Evolutionary conservation across 2,888 invertebrate genomes (phyloP).

Genomic region (Oligia latruncula): DNA sequence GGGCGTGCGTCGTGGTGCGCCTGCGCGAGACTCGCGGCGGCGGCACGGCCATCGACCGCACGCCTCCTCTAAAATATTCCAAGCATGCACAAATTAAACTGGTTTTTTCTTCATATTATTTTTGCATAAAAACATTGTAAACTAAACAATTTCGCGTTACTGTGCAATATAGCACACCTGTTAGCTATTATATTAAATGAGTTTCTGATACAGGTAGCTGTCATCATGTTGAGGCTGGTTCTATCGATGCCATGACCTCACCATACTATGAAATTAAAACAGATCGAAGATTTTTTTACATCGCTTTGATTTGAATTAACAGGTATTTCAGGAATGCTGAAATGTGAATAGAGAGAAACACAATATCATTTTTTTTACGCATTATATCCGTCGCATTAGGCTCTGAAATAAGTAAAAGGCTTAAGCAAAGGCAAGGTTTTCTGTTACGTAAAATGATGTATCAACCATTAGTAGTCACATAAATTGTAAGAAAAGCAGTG

Average conservation of each 20-base stretch:
- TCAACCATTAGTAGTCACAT: background rate
- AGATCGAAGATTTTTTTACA: background rate
- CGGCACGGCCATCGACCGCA: conserved; percentile 86
- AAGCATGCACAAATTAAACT: conserved; percentile 90
- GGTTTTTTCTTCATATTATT: conserved; percentile 86
- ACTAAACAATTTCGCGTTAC: conserved; percentile 70
- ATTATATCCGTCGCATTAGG: background rate
- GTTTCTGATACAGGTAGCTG: conserved; percentile 18
- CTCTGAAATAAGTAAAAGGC: background rate
- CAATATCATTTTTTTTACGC: background rate
- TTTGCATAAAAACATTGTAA: conserved; percentile 85
- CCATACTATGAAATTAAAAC: background rate
- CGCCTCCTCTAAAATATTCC: conserved; percentile 88
- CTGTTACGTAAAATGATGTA: background rate
- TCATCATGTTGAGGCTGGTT: conserved; percentile 21
- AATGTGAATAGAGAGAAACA: background rate
- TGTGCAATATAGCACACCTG: conserved; percentile 53
- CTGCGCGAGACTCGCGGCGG: conserved; percentile 62
- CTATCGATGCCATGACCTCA: conserved; percentile 13
- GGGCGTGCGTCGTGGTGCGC: conserved; percentile 57
- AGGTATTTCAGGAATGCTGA: background rate
- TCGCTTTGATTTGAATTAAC: background rate
- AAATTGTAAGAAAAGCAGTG: background rate
- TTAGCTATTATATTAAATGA: conserved; percentile 28
- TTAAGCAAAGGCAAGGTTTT: background rate